Evolutionary conservation across 2,888 invertebrate species (phyloP), one percentile per base, ranked within the genome.

Genomic region (Cremastinae sp.): DNA sequence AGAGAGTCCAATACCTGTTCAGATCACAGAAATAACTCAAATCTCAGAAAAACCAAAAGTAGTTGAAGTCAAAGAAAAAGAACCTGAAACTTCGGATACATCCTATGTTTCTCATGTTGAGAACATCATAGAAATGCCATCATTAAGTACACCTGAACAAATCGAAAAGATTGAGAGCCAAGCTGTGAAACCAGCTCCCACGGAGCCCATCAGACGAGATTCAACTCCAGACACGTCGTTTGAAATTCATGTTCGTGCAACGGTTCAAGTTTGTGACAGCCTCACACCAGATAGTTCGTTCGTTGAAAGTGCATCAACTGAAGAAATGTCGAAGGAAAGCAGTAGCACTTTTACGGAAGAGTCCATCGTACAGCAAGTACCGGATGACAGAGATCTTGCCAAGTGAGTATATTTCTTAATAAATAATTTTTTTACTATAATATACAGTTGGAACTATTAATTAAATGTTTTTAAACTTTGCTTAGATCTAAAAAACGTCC

Each of bases 201-300:
- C 51, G 39, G 51, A 55, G 22, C 49, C 39, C 10, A 49, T 71
- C 0, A 85, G 86, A 0, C 81, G 78, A 43, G 84, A 83, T 28
- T 83, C 82, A 10, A 81, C 81, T 4, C 74, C 83, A 2, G 87
- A 87, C 18, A 78, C 83, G 28, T 86, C 84, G 0, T 84, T 84
- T 49, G 88, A 88, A 70, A 86, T 89, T 53, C 86, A 84, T 55
- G 81, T 89, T 16, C 82, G 84, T 51, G 87, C 89, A 0, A 88
- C 84, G 2, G 83, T 89, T 18, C 87, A 89, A 78, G 51, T 89
- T 22, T 82, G 84, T 1, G 84, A 79, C 39, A 86, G 84, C 20
- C 79, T 80, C 7, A 83, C 85, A 3, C 80, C 85, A 0, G 84
- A 87, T 4, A 77, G 61, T 49, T 78, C 76, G 3, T 65, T 69